These are phyloP conservation scores for Riparia riparia DNA, from an alignment of 2,113 vertebrate species.

Conservation along the genomic window DNA sequence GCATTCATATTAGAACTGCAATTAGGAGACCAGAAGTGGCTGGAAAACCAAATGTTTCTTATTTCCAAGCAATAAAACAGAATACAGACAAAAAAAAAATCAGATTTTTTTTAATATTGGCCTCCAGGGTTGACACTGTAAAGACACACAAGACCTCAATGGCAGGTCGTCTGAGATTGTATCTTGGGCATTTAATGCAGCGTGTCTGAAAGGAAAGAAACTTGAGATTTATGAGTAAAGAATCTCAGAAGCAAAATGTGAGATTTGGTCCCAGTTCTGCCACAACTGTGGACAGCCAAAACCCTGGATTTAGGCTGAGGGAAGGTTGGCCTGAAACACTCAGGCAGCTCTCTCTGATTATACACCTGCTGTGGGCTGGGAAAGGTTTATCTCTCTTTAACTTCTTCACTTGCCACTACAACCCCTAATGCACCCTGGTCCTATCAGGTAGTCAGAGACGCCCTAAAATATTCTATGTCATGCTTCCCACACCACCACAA, in stretches of 20 bases:
- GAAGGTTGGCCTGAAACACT: background rate
- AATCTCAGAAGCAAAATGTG: background rate
- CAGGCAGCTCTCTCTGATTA: background rate
- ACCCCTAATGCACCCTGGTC: background rate
- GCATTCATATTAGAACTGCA: constrained; percentile 48
- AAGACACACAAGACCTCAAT: background rate
- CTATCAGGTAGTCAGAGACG: background rate
- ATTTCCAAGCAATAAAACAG: background rate
- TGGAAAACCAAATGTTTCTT: background rate
- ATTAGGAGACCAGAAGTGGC: background rate
- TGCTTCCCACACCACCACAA: rapidly evolving
- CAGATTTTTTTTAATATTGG: background rate
- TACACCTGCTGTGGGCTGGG: rapidly evolving
- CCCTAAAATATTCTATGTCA: rapidly evolving
- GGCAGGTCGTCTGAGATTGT: background rate
- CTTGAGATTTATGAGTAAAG: background rate
- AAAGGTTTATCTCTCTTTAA: background rate
- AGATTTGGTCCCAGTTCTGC: background rate
- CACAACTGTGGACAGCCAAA: background rate
- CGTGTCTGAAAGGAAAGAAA: background rate
- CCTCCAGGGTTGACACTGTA: background rate
- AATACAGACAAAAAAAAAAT: background rate
- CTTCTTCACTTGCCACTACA: background rate
- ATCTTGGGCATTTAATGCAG: background rate
- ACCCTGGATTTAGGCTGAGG: background rate